Conservation (phyloP, 2,888 invertebrate species). For the Lithosia quadra region DNA sequence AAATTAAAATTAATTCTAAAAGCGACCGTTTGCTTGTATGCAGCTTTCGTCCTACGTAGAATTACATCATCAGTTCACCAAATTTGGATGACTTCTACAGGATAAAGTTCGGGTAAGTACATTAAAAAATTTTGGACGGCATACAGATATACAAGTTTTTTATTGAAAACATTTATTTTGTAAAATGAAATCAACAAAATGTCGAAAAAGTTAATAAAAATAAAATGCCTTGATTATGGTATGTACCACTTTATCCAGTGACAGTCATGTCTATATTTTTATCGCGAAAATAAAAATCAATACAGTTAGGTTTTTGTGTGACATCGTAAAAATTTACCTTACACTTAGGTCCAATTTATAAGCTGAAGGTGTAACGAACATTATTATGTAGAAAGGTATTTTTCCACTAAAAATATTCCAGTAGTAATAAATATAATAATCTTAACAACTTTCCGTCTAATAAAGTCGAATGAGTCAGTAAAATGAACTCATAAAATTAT, state of each 20-base stretch:
- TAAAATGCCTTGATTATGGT: conserved; percentile 59
- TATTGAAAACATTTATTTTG: conserved; percentile 25
- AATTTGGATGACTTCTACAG: too few relatives aligned
- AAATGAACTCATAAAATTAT: conserved; percentile 5
- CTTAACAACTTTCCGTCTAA: neutral
- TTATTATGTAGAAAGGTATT: neutral
- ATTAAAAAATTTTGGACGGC: neutral
- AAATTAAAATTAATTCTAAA: neutral
- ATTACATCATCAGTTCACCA: too few relatives aligned
- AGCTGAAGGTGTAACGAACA: conserved; percentile 31
- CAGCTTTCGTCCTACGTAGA: too few relatives aligned
- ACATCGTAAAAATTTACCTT: conserved; percentile 63
- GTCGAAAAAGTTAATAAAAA: conserved; percentile 46
- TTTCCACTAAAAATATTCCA: conserved; percentile 5
- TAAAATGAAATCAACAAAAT: conserved; percentile 54
- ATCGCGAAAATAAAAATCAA: conserved; percentile 56
- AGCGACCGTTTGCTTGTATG: neutral
- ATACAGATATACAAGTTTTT: conserved; percentile 20
- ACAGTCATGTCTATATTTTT: conserved; percentile 70
- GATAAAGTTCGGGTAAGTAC: too few relatives aligned
- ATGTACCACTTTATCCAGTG: conserved; percentile 51
- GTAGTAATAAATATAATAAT: conserved; percentile 1
- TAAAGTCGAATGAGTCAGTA: neutral
- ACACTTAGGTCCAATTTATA: conserved; percentile 37
- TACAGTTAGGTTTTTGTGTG: conserved; percentile 56